These are phyloP conservation scores for Carabus problematicus DNA, from an alignment of 2,888 invertebrate genomes.

Conservation along the genomic window DNA sequence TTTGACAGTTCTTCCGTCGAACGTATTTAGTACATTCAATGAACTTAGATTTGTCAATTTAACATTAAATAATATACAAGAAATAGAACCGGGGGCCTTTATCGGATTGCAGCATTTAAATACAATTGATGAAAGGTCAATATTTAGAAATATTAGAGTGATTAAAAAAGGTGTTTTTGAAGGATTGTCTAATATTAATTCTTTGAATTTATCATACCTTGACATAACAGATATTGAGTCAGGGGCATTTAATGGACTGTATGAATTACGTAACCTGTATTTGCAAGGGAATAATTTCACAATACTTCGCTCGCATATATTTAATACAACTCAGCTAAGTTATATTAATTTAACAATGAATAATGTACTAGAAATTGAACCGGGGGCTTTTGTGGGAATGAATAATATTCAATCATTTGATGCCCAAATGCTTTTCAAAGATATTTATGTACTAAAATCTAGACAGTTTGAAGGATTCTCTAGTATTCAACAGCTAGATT, in stretches of 20 bases:
- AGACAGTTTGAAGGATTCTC: slow-evolving; percentile 1
- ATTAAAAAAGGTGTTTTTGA: slow-evolving; percentile 5
- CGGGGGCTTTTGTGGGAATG: neutral
- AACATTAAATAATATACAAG: neutral
- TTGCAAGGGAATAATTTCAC: slow-evolving; percentile 8
- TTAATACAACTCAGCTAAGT: slow-evolving; percentile 19
- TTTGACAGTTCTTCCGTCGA: neutral
- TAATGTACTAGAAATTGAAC: neutral
- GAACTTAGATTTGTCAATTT: neutral
- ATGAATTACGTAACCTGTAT: neutral
- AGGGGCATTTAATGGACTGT: slow-evolving; percentile 17
- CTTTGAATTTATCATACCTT: slow-evolving; percentile 5
- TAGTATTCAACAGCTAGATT: neutral
- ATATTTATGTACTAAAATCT: neutral
- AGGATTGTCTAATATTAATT: slow-evolving; percentile 3
- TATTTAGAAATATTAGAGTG: slow-evolving; percentile 11
- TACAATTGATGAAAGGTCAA: slow-evolving; percentile 1
- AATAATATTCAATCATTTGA: neutral
- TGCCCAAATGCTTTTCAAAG: neutral
- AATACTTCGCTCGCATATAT: slow-evolving; percentile 1
- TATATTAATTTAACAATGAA: too few relatives aligned
- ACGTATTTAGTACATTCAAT: neutral
- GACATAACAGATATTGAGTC: slow-evolving; percentile 15
- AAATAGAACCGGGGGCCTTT: slow-evolving; percentile 7
- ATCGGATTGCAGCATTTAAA: slow-evolving; percentile 1